A percentile compares a stretch with the other conserved stretches of the same genome.
phyloP scores from a whole-genome alignment of 2,113 vertebrate genomes.

The Salvelinus sp. region DNA sequence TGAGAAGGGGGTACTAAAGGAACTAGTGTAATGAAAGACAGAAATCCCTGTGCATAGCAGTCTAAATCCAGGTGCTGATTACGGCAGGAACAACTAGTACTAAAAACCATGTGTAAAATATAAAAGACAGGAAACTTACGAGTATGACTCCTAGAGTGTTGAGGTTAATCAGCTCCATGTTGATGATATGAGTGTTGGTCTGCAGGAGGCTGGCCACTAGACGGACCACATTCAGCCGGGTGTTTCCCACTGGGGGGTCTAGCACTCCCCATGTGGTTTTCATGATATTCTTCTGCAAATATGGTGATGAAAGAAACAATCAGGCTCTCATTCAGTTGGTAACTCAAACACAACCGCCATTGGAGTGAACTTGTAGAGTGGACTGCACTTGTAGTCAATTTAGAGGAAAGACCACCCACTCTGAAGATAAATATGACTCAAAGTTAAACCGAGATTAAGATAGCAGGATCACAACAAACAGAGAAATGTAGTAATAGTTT shows the following conservation, averaged over 20 bases:
- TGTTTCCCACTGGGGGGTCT: constrained; percentile 97
- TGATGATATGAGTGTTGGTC: constrained; percentile 88
- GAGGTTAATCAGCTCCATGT: constrained; percentile 91
- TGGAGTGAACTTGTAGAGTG: background rate
- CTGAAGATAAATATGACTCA: background rate
- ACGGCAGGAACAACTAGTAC: too few relatives aligned
- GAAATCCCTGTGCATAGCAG: too few relatives aligned
- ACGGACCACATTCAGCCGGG: constrained; percentile 91
- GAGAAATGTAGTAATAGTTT: too few relatives aligned
- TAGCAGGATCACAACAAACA: too few relatives aligned
- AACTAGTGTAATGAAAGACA: background rate
- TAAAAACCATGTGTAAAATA: too few relatives aligned
- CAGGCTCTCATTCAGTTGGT: background rate
- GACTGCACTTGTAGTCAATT: background rate
- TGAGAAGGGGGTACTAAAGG: too few relatives aligned
- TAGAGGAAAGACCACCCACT: background rate
- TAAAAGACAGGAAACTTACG: constrained; percentile 72
- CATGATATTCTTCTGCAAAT: constrained; percentile 87
- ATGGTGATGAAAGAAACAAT: constrained; percentile 2
- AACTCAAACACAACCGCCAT: background rate
- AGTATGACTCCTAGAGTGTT: constrained; percentile 94
- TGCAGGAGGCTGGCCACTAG: constrained; percentile 94
- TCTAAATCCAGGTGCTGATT: too few relatives aligned
- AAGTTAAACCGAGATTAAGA: too few relatives aligned
- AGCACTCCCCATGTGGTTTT: constrained; percentile 96